Evolutionary conservation across 2,797 vertebrate species (phyloP).

Genomic region (Periparus ater): DNA sequence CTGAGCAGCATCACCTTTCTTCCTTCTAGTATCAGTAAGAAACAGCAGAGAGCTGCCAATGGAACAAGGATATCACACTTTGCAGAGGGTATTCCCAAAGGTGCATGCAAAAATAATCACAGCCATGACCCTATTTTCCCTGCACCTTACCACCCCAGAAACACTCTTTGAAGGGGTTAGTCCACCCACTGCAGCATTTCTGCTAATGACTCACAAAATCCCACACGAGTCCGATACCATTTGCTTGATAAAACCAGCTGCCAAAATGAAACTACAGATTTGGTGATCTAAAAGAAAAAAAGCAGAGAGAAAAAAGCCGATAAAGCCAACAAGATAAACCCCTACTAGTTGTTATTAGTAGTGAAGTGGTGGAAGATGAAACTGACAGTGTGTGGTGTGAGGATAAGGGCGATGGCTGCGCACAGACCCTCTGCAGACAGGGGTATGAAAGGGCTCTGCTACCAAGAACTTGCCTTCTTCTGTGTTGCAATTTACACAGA

Average conservation of each 20-base stretch:
- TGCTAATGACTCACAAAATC: conserved; percentile 40
- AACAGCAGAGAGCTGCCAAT: not conserved
- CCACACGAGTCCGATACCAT: conserved; percentile 3
- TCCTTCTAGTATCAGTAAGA: not conserved
- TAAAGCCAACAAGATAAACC: not conserved
- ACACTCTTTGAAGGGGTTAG: not conserved
- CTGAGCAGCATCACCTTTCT: not conserved
- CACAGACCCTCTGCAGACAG: conserved; percentile 33
- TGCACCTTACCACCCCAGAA: not conserved
- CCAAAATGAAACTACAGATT: conserved; percentile 18
- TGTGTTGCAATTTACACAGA: conserved; percentile 63
- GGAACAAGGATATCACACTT: not conserved
- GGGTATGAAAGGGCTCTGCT: conserved; percentile 60
- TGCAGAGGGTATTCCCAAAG: not conserved
- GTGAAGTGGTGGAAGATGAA: not conserved
- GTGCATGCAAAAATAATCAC: not conserved
- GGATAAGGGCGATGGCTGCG: conserved; percentile 20
- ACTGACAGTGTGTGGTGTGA: not conserved
- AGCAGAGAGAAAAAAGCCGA: not conserved
- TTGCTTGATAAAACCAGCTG: conserved; percentile 30
- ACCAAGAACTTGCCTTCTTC: conserved; percentile 54
- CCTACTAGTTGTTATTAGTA: not conserved
- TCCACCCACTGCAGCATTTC: conserved; percentile 24
- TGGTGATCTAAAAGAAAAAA: not conserved
- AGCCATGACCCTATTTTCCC: not conserved